These are phyloP conservation scores for Pelobates cultripes DNA, from an alignment of 2,797 vertebrate genomes.

Conservation along the genomic window DNA sequence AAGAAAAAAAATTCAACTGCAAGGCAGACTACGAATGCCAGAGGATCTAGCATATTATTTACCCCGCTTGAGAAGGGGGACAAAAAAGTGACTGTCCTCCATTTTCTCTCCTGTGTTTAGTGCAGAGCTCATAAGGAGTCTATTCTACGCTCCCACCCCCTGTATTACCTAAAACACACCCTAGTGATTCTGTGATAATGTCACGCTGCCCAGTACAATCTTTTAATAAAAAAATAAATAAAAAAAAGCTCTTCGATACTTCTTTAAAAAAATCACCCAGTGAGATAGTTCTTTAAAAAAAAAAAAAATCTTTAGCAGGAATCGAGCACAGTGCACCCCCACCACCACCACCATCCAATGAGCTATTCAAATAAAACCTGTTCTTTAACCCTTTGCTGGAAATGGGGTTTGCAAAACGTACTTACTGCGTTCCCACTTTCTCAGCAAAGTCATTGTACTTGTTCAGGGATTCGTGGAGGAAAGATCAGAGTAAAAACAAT, in stretches of 20 bases:
- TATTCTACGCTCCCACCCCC: slow-evolving; percentile 66
- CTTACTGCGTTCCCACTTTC: background rate
- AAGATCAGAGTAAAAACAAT: background rate
- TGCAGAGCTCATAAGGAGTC: slow-evolving; percentile 58
- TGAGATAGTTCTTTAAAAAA: slow-evolving; percentile 4
- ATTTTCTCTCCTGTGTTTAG: slow-evolving; percentile 43
- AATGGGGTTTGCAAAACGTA: background rate
- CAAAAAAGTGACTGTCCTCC: slow-evolving; percentile 48
- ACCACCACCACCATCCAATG: background rate
- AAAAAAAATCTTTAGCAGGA: background rate
- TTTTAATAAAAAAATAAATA: background rate
- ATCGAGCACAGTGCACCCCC: background rate
- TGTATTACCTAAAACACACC: slow-evolving; percentile 70
- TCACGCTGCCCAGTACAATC: slow-evolving; percentile 64
- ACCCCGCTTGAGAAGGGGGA: slow-evolving; percentile 24
- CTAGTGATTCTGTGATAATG: slow-evolving; percentile 69
- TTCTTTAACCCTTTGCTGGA: slow-evolving; percentile 31
- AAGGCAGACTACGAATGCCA: slow-evolving; percentile 58
- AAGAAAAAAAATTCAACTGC: slow-evolving; percentile 56
- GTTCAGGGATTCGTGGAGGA: too few species aligned
- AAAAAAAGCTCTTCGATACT: slow-evolving; percentile 24
- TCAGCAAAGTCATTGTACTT: background rate
- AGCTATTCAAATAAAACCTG: slow-evolving; percentile 5
- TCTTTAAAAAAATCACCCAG: slow-evolving; percentile 24
- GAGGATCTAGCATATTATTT: slow-evolving; percentile 62